A percentile compares a stretch with the other conserved stretches of the same genome.
Evolutionary conservation across 2,113 vertebrate species (phyloP).

Genomic region (Brachypteracias leptosomus): DNA sequence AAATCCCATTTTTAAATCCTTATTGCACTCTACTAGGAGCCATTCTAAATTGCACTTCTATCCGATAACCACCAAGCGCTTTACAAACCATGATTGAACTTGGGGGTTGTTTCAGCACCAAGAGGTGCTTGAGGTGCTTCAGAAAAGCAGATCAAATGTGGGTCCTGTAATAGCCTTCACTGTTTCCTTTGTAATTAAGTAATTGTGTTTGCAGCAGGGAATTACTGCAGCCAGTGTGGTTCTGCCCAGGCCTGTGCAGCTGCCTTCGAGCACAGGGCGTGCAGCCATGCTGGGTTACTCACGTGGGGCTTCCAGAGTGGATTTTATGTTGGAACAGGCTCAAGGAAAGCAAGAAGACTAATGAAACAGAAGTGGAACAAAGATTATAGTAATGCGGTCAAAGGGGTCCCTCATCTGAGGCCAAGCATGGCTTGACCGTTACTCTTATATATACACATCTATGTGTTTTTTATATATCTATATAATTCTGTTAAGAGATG

Average conservation of each 20-base stretch:
- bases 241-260: background rate
- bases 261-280: background rate
- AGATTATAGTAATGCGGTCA: background rate
- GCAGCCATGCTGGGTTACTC: rapidly evolving
- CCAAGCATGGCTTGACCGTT: background rate
- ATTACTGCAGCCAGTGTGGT: background rate
- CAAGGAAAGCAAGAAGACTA: background rate
- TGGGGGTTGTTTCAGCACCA: background rate
- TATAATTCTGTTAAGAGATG: background rate
- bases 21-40: background rate
- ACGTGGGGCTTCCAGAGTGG: background rate
- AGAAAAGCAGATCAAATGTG: background rate
- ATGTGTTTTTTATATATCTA: too few species aligned
- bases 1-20: background rate
- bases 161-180: background rate
- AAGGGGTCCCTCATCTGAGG: background rate
- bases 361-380: background rate
- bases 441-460: background rate
- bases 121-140: background rate
- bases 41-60: background rate
- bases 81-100: background rate
- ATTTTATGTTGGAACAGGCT: background rate
- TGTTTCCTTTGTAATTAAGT: background rate
- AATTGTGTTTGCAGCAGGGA: background rate
- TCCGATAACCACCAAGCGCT: background rate